phyloP scores from a whole-genome alignment of 1,140 invertebrate species.

The Araneus ventricosus region DNA sequence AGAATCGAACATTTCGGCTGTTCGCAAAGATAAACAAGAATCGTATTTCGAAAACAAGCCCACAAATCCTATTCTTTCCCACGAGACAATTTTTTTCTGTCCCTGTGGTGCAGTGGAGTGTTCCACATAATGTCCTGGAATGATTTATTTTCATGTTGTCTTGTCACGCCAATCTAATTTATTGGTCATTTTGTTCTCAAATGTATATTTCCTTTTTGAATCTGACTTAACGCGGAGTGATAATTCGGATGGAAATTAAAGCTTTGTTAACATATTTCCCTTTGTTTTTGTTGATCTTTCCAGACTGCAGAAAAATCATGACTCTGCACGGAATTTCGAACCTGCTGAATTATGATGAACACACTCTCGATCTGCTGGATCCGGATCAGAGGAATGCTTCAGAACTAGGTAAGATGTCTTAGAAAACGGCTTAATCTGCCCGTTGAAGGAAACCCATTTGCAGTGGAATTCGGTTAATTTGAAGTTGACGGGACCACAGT shows the following conservation, averaged over 20 bases:
- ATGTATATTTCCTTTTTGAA: not conserved
- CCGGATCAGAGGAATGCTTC: conserved; percentile 67
- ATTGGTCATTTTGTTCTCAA: not conserved
- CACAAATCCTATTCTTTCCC: conserved; percentile 25
- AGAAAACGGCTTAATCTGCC: not conserved
- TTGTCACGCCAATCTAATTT: not conserved
- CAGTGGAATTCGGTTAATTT: no score
- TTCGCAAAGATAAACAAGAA: not conserved
- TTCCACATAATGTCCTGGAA: not conserved
- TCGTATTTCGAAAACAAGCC: conserved; percentile 2
- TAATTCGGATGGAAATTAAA: conserved; percentile 20
- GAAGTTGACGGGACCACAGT: no score
- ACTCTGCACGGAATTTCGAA: conserved; percentile 70
- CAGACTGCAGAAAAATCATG: conserved; percentile 74
- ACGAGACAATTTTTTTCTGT: conserved; percentile 24
- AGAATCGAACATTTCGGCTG: not conserved
- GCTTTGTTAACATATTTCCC: not conserved
- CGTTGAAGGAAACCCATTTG: not conserved
- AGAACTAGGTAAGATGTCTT: conserved; percentile 41
- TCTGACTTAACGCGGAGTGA: not conserved
- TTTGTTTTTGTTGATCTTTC: conserved; percentile 14
- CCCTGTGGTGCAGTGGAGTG: not conserved
- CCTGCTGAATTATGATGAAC: conserved; percentile 68
- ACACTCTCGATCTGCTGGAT: conserved; percentile 72
- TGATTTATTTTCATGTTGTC: conserved; percentile 29